Evolutionary conservation across 2,113 vertebrate species (phyloP), one percentile per base, ranked within the genome.

Genomic region (Coregonus clupeaformis): DNA sequence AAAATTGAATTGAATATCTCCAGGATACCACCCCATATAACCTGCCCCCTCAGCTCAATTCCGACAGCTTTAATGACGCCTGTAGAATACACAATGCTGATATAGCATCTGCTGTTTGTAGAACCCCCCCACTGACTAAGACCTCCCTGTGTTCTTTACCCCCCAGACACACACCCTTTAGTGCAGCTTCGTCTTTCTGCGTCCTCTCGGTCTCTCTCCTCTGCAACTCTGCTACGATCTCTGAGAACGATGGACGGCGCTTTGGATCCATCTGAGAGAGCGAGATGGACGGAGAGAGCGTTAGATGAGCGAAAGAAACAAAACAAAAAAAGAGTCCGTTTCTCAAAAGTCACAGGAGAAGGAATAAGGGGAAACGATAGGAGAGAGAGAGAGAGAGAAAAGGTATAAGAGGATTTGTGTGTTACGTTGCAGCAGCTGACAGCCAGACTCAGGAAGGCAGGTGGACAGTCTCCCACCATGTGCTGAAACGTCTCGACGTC

Each of bases 341-440:
- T 2, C 4, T 59, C 47, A 14, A 18, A 16, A 18, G 3, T 5
- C 36, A 2, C 36, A 42, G 13, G 52, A 20, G 52, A 55, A 55
- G 52, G 18, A 20, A 20, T 20, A 55, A 20, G 6, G 52, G 9
- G 57, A 60, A 22, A n/a, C 1, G 6, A 22, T 2, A 60, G n/a
- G 1, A 11, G n/a, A 60, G 57, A 60, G 7, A 60, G 57, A 22
- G 57, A 60, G 57, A 9, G 57, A 60, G 20, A 60, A 22, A n/a
- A 18, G 12, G 49, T 52, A 5, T 1, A 18, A 4, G 49, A 16
- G 49, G 12, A 18, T 52, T 4, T 52, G 49, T 52, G 49, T 68
- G 29, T 79, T 91, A 99, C 98, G 55, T 91, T 94, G 86, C 97
- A 98, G 93, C 97, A 99, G 82, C 93, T 87, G 66, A 98, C 92